A percentile compares a stretch with the other conserved stretches of the same genome.
These are phyloP conservation scores for Chaetodon trifascialis DNA, from an alignment of 2,113 vertebrate genomes.

Conservation along the genomic window DNA sequence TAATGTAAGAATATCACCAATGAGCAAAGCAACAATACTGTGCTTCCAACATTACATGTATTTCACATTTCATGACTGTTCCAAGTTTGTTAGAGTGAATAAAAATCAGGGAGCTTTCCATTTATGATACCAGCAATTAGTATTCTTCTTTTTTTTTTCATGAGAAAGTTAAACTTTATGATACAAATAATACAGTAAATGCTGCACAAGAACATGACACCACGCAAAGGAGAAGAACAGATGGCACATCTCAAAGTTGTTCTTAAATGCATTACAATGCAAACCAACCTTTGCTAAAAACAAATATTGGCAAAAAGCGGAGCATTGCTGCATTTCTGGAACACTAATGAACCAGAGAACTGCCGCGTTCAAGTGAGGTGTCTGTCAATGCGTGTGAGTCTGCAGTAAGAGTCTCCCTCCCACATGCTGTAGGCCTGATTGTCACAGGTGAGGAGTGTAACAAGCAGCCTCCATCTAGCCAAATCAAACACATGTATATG, in stretches of 20 bases:
- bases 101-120: not conserved
- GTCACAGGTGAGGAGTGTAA: conserved; percentile 64
- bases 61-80: conserved; percentile 11
- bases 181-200: conserved; percentile 24
- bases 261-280: conserved; percentile 33
- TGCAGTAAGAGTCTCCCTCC: not conserved
- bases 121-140: conserved; percentile 16
- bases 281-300: conserved; percentile 22
- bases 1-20: conserved; percentile 32
- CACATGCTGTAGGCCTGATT: conserved; percentile 37
- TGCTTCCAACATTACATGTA: conserved; percentile 5
- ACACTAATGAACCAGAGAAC: not conserved
- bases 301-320: conserved; percentile 9
- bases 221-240: conserved; percentile 20
- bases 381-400: not conserved
- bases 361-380: not conserved
- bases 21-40: conserved; percentile 18
- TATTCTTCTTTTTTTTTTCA: not conserved
- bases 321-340: not conserved
- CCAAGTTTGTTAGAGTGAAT: not conserved
- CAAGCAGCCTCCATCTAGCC: conserved; percentile 37
- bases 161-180: not conserved
- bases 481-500: conserved; percentile 41
- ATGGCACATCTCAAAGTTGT: conserved; percentile 16
- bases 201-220: conserved; percentile 10